phyloP scores from a whole-genome alignment of 2,888 invertebrate genomes.

The Noctua pronuba region DNA sequence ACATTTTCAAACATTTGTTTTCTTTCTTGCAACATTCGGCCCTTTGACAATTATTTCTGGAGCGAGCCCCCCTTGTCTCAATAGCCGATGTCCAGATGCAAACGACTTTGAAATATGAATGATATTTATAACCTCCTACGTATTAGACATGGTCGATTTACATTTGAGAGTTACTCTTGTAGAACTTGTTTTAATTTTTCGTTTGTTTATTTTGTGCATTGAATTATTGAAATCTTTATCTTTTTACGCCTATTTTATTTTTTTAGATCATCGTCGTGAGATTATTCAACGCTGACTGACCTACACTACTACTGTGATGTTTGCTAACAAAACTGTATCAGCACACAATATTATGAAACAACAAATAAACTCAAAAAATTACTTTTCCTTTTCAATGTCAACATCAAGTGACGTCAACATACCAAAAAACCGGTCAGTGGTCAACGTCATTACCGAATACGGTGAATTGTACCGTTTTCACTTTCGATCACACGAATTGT shows the following conservation, averaged over 20 bases:
- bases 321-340: not conserved
- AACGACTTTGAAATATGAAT: slow-evolving; percentile 90
- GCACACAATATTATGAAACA: slow-evolving; percentile 15
- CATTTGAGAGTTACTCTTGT: slow-evolving; percentile 64
- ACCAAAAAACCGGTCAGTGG: slow-evolving; percentile 45
- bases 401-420: slow-evolving; percentile 36
- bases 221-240: not conserved
- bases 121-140: slow-evolving; percentile 86
- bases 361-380: slow-evolving; percentile 18
- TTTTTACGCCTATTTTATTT: not conserved
- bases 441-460: slow-evolving; percentile 59
- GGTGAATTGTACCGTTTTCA: slow-evolving; percentile 79
- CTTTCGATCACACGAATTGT: slow-evolving; percentile 85
- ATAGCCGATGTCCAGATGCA: slow-evolving; percentile 89
- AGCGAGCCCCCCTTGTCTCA: slow-evolving; percentile 79
- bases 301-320: slow-evolving; percentile 8
- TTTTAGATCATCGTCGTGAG: not conserved
- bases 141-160: slow-evolving; percentile 74
- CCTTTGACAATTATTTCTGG: slow-evolving; percentile 82
- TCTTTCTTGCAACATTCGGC: slow-evolving; percentile 65
- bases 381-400: slow-evolving; percentile 48
- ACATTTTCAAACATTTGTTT: slow-evolving; percentile 28
- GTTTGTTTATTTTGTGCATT: not conserved
- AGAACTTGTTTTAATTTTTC: slow-evolving; percentile 11
- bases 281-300: slow-evolving; percentile 12